Percentiles rank a stretch among this genome's conserved stretches.
Conservation (phyloP, 1,140 invertebrate genomes). For the Phocides pigmalion region DNA sequence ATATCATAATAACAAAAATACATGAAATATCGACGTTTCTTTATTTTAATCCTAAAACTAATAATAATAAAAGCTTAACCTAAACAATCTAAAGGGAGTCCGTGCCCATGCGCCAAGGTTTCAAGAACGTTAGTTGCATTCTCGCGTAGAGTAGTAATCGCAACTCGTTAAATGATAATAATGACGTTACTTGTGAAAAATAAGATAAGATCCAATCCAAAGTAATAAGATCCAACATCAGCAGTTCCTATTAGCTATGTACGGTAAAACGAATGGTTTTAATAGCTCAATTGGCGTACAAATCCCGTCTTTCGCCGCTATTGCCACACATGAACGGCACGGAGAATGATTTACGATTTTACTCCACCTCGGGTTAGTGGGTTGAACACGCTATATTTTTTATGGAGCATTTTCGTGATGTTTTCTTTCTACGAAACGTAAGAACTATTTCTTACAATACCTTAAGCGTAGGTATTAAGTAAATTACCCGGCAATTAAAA, state of each 20-base stretch:
- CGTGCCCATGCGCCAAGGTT: too few species aligned
- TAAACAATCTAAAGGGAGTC: too few species aligned
- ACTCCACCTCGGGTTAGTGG: not conserved
- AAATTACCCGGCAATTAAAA: not conserved
- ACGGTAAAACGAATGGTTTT: not conserved
- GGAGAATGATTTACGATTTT: constrained; percentile 15
- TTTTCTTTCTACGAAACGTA: not conserved
- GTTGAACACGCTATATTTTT: constrained; percentile 6
- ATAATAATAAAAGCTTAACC: too few species aligned
- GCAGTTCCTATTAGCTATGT: not conserved
- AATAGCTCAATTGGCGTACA: constrained; percentile 4
- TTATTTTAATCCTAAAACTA: too few species aligned
- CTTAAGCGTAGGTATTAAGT: not conserved
- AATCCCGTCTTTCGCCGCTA: constrained; percentile 7
- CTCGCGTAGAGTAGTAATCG: too few species aligned
- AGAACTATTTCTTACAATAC: not conserved
- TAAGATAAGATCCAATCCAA: not conserved
- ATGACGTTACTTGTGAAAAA: not conserved
- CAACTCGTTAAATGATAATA: too few species aligned
- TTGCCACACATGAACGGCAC: constrained; percentile 11
- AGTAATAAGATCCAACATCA: not conserved
- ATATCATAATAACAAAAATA: too few species aligned
- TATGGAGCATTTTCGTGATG: not conserved
- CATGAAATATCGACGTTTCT: too few species aligned
- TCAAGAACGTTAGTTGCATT: too few species aligned